A percentile compares a stretch with the other conserved stretches of the same genome.
These are phyloP conservation scores for Acrocephalus kingi DNA, from an alignment of 2,113 vertebrate genomes.

Conservation along the genomic window DNA sequence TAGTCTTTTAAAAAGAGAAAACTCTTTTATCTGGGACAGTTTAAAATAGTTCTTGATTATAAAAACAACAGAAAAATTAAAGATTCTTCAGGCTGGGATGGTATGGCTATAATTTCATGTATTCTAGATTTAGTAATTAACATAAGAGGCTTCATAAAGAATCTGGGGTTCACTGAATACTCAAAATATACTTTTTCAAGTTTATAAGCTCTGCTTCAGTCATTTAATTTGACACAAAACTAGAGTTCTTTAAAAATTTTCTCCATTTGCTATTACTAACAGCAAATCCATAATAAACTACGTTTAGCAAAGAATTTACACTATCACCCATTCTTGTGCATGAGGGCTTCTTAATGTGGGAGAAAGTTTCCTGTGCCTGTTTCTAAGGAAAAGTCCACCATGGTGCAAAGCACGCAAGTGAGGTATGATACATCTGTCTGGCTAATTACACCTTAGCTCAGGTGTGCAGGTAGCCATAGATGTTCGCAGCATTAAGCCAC, in stretches of 20 bases:
- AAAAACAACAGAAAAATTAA: neutral
- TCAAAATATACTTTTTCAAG: neutral
- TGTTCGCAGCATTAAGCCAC: neutral
- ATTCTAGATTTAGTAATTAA: neutral
- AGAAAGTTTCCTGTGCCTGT: neutral
- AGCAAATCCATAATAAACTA: neutral
- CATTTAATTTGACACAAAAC: neutral
- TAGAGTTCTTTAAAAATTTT: neutral
- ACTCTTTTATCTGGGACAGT: neutral
- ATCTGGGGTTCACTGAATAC: neutral
- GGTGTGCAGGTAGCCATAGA: neutral
- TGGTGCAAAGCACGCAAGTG: neutral
- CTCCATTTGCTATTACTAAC: neutral
- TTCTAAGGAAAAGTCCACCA: neutral
- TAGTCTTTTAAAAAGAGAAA: neutral
- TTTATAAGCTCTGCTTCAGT: neutral
- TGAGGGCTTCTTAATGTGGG: neutral
- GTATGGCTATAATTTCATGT: neutral
- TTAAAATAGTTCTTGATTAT: neutral
- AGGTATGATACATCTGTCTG: neutral
- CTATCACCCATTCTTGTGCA: neutral
- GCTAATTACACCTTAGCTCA: neutral
- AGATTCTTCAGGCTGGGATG: neutral
- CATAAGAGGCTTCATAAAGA: neutral
- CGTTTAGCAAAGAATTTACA: neutral